A percentile compares a stretch with the other conserved stretches of the same genome.
Evolutionary conservation across 2,888 invertebrate genomes (phyloP).

Genomic region (Drosophila subsilvestris): DNA sequence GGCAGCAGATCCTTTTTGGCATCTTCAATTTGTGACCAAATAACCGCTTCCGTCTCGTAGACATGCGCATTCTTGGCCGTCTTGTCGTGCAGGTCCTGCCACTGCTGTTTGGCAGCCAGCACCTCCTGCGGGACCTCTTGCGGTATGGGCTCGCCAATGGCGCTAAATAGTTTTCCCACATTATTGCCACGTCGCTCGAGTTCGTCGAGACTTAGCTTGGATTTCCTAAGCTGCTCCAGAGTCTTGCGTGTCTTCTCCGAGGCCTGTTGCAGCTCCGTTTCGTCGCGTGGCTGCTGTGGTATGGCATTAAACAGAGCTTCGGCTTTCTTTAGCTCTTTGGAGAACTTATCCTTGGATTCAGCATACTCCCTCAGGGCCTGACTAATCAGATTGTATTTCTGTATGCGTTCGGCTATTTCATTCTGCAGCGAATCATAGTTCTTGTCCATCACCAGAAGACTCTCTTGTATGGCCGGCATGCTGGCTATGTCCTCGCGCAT

Average conservation of each 20-base stretch:
- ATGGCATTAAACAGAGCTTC: slow-evolving; percentile 87
- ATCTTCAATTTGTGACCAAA: slow-evolving; percentile 96
- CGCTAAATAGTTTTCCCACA: slow-evolving; percentile 84
- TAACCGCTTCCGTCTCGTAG: slow-evolving; percentile 94
- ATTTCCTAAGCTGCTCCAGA: slow-evolving; percentile 90
- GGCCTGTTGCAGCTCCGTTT: slow-evolving; percentile 88
- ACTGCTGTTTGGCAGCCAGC: slow-evolving; percentile 87
- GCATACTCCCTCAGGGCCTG: slow-evolving; percentile 90
- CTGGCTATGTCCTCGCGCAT: slow-evolving; percentile 93
- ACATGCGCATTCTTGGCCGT: slow-evolving; percentile 90
- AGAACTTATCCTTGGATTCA: slow-evolving; percentile 89
- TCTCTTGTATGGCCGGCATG: slow-evolving; percentile 91
- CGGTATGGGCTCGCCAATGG: slow-evolving; percentile 86
- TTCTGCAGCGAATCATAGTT: slow-evolving; percentile 92
- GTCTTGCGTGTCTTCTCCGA: slow-evolving; percentile 91
- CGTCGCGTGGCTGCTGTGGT: slow-evolving; percentile 89
- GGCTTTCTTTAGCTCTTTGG: slow-evolving; percentile 89
- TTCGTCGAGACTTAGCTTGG: slow-evolving; percentile 90
- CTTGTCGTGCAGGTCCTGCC: slow-evolving; percentile 89
- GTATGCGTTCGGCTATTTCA: slow-evolving; percentile 89
- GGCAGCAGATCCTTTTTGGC: slow-evolving; percentile 91
- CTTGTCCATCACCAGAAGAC: slow-evolving; percentile 90
- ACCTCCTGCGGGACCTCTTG: slow-evolving; percentile 83
- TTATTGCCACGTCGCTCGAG: slow-evolving; percentile 89
- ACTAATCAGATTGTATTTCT: slow-evolving; percentile 89